Base-by-base conservation (phyloP, 2,888 invertebrate species). In the Amphipoea lucens region DNA sequence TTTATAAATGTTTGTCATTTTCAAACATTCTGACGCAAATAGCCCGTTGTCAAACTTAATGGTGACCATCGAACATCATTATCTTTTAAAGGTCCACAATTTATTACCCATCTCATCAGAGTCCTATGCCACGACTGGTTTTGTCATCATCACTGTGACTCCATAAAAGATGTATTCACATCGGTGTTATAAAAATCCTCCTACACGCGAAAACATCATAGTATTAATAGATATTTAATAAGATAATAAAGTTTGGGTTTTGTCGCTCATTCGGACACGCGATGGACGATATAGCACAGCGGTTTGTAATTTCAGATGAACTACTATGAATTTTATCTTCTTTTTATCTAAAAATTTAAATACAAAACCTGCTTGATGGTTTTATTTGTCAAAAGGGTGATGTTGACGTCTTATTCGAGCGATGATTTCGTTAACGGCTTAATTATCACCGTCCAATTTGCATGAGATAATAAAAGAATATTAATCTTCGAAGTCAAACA, bases 391-490 rank as follows among this genome's bases (percentile, higher is more conserved):
- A 73, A 65, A 72, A 20, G 57, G 23, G 11, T 71, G 73, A 51
- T 60, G 23, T 54, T 77, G 60, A 76, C 60, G 63, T 60, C 72
- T 51, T 75, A 67, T 62, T 67, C 11, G 2, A 83, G 69, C 29
- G 68, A 83, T 69, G 48, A 42, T 65, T 83, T 48, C 57, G 57
- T 77, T 76, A 36, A 63, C 65, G 70, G 63, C 74, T 80, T 74
- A 69, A 77, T 79, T 67, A 84, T n/a, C 57, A 42, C 29, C 54
- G 72, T 78, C 79, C 76, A 84, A 87, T 84, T 85, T 79, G 62
- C 67, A 83, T 82, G 70, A 78, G 78, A 89, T 86, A 86, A 88
- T 74, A 85, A 63, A 75, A 67, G 74, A 79, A 86, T 86, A 89
- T 81, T 86, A 82, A 90, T 84, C 83, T 73, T 75, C 4, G 5